Evolutionary conservation across 2,888 invertebrate genomes (phyloP), one percentile per base, ranked within the genome.

Genomic region (Erebia epiphron): DNA sequence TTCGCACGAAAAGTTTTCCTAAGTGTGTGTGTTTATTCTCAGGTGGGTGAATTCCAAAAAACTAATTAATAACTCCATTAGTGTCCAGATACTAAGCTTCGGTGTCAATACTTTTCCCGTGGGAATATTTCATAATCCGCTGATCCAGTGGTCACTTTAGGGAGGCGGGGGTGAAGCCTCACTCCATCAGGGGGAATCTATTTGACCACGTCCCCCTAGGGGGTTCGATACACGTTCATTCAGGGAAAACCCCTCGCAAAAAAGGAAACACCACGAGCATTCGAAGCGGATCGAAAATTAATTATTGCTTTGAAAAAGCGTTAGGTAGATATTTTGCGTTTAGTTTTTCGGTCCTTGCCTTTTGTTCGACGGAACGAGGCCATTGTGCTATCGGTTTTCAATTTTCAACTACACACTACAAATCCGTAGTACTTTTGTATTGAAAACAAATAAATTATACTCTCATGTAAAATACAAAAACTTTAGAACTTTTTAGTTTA

Each of bases 61-160:
- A 63, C 26, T 14, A 26, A 14, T 50, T 8, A 63, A 35, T 35
- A 35, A 10, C 58, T 41, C n/a, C 35, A 66, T 56, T 18, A 64
- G 41, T 64, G n/a, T 9, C 26, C 18, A 46, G 58, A 67, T 67
- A 35, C 67, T 60, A 68, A 67, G 58, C 57, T 43, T 65, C 54
- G 16, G 63, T 49, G 61, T 50, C 57, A 43, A 70, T 68, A 68
- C 57, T 66, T 69, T 46, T 72, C 56, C 54, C 46, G 54, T 64
- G 86, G 84, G 87, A 88, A 88, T 89, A 88, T 90, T 90, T 86
- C 86, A 86, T 89, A 87, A 89, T 89, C 87, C 89, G 84, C 85
- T 88, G 86, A 86, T 86, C 86, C 85, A 86, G 83, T 87, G 90
- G 90, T 89, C 89, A 87, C 82, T 76, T 78, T 76, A 79, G 75